Base-by-base conservation (phyloP, 2,797 vertebrate genomes). In the Acipenser ruthenus region DNA sequence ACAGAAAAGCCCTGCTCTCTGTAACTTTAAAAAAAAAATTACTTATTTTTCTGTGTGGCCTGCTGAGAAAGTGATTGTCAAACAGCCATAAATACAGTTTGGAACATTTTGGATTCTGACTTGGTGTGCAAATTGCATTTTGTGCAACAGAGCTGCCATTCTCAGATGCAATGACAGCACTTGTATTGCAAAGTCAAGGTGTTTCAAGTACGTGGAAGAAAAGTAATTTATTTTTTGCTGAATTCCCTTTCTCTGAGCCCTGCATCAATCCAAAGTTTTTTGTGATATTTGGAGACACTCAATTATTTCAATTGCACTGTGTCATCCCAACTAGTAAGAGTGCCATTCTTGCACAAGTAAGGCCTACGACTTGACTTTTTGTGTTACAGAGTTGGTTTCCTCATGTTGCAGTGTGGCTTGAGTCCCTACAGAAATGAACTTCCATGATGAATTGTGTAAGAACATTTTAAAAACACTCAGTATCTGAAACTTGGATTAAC, bases 191-290 rank as follows among this genome's bases (percentile, higher is more conserved):
- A 37, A 37, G 23, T 37, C 23, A 37, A 37, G 23, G 23, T 37
- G 23, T 37, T 71, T 81, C 73, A 69, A 62, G 10, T 37, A 6
- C 51, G 65, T 62, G 66, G 61, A 8, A 50, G 68, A 63, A 73
- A 70, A 23, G 67, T 67, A 60, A 70, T 73, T 79, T 73, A 74
- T 73, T 76, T 73, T 49, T 49, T 67, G 18, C 63, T 67, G 64
- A n/a, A 65, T 66, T 4, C 60, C 51, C 63, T 60, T 60, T 9
- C 11, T 55, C 49, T 61, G 65, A 53, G 12, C 13, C 37, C 37
- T 37, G 37, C 37, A 37, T 37, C 6, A 23, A 65, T 48, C 67
- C 61, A 73, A 49, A 69, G 53, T 72, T 52, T 55, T 56, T 68
- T 62, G 70, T 69, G 65, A 71, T 58, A 65, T 60, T 66, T 2